Conservation (phyloP, 2,113 vertebrate species). For the Equus przewalskii region DNA sequence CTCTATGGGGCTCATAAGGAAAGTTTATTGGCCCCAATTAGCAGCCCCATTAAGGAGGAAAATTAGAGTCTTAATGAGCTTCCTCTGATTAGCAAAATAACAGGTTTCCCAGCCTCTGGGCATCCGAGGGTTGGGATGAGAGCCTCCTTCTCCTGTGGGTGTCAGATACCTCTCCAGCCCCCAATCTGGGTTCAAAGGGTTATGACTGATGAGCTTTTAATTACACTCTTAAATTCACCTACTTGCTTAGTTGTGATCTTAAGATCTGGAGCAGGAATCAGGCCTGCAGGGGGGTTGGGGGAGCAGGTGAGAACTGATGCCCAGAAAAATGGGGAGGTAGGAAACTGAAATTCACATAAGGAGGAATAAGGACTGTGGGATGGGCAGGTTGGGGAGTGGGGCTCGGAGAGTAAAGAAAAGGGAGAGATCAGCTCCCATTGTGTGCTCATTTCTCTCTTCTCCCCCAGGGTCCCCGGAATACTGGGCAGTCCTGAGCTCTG, state of each 20-base stretch:
- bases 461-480: conserved; percentile 66
- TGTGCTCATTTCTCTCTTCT: not conserved
- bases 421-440: not conserved
- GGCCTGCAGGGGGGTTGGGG: not conserved
- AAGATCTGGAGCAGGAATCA: conserved; percentile 51
- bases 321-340: not conserved
- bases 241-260: conserved; percentile 30
- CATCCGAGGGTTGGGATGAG: conserved; percentile 53
- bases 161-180: conserved; percentile 44
- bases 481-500: conserved; percentile 57
- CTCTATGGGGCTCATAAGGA: conserved; percentile 64
- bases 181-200: conserved; percentile 69
- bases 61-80: conserved; percentile 84
- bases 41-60: conserved; percentile 81
- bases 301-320: not conserved
- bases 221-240: conserved; percentile 69
- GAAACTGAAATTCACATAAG: not conserved
- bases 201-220: conserved; percentile 79
- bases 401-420: not conserved
- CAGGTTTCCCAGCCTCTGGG: conserved; percentile 81
- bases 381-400: not conserved
- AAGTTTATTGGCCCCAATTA: conserved; percentile 85
- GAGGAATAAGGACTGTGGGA: not conserved
- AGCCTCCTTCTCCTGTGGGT: conserved; percentile 8
- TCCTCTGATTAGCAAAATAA: conserved; percentile 81